Evolutionary conservation across 2,888 invertebrate genomes (phyloP).

Genomic region (Phyto melanocephala): DNA sequence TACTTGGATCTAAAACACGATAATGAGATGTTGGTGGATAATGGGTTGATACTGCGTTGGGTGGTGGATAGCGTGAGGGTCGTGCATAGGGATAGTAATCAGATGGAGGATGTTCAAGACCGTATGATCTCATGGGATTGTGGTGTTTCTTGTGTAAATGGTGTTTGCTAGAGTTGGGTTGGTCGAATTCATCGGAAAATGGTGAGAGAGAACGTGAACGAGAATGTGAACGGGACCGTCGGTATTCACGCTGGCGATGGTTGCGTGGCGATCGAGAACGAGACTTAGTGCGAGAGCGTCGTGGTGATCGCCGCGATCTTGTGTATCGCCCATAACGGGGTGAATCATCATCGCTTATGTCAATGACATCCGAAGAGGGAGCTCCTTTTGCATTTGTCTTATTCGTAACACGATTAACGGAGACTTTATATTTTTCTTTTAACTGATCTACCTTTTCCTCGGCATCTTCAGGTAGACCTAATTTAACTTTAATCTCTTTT

Average conservation of each 20-base stretch:
- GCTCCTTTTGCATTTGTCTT: background rate
- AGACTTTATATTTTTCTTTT: conserved; percentile 77
- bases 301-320: conserved; percentile 52
- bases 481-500: conserved; percentile 84
- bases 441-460: conserved; percentile 75
- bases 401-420: conserved; percentile 64
- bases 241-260: conserved; percentile 47
- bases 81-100: conserved; percentile 61
- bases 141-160: conserved; percentile 45
- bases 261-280: conserved; percentile 65
- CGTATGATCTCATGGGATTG: conserved; percentile 51
- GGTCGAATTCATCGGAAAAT: conserved; percentile 63
- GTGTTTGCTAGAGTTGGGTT: conserved; percentile 33
- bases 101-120: conserved; percentile 22
- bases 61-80: conserved; percentile 54
- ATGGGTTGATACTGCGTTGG: conserved; percentile 54
- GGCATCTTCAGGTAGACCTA: conserved; percentile 80
- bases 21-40: conserved; percentile 66
- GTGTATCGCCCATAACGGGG: conserved; percentile 55
- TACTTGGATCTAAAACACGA: conserved; percentile 74
- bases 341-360: conserved; percentile 77
- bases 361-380: conserved; percentile 69
- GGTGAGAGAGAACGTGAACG: conserved; percentile 58
- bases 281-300: conserved; percentile 62
- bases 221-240: conserved; percentile 60